A percentile compares a stretch with the other conserved stretches of the same genome.
These are phyloP conservation scores for Coelopa frigida DNA, from an alignment of 1,140 invertebrate species.

Conservation along the genomic window DNA sequence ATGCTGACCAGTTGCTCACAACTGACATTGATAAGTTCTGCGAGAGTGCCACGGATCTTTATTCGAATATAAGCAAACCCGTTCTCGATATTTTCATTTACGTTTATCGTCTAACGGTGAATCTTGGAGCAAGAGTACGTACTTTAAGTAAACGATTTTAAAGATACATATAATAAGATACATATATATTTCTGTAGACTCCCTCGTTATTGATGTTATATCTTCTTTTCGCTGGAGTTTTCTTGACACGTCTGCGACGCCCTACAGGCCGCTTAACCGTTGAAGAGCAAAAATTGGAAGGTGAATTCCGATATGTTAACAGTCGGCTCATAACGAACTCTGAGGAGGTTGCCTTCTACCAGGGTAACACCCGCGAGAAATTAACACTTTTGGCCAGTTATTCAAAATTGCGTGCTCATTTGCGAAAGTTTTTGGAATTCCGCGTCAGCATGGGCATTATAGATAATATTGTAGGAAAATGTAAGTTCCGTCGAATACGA, in stretches of 20 bases:
- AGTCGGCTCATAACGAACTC: constrained; percentile 94
- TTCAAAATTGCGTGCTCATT: constrained; percentile 79
- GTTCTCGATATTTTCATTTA: constrained; percentile 91
- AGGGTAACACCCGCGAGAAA: constrained; percentile 86
- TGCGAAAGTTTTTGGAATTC: constrained; percentile 86
- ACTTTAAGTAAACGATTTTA: neutral
- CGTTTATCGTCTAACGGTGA: constrained; percentile 79
- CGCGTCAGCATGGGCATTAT: constrained; percentile 87
- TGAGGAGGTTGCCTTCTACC: constrained; percentile 96
- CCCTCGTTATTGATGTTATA: constrained; percentile 81
- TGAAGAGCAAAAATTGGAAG: constrained; percentile 91
- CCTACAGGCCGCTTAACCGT: constrained; percentile 83
- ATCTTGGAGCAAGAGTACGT: constrained; percentile 63
- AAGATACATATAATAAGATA: constrained; percentile 1
- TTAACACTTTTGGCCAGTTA: constrained; percentile 81
- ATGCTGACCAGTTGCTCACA: constrained; percentile 93
- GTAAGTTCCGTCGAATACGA: constrained; percentile 52
- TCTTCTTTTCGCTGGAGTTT: constrained; percentile 71
- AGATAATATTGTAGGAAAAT: constrained; percentile 96
- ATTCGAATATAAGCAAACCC: constrained; percentile 97
- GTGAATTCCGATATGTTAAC: constrained; percentile 95
- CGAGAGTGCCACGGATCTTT: constrained; percentile 87
- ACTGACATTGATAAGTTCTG: constrained; percentile 97
- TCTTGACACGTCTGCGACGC: constrained; percentile 71
- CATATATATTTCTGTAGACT: constrained; percentile 51